A percentile compares a stretch with the other conserved stretches of the same genome.
These are phyloP conservation scores for Eubucco bourcierii DNA, from an alignment of 2,113 vertebrate genomes.

Conservation along the genomic window DNA sequence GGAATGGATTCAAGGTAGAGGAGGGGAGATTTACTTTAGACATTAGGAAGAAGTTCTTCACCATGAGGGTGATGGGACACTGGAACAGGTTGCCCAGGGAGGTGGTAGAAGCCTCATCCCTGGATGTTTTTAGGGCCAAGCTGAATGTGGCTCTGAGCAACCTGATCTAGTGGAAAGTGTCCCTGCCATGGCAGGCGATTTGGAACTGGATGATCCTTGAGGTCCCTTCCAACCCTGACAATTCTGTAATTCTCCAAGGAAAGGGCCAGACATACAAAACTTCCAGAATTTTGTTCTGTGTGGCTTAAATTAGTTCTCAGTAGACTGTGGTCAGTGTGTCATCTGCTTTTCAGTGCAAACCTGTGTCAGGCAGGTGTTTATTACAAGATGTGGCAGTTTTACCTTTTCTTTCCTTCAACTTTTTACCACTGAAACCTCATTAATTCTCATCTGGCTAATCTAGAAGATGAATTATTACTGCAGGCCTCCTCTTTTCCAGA, in stretches of 20 bases:
- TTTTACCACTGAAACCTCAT: neutral
- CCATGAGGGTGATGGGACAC: too few relatives aligned
- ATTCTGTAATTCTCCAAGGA: neutral
- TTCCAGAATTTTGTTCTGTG: neutral
- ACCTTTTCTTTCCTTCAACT: neutral
- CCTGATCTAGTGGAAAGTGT: too few relatives aligned
- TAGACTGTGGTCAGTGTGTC: neutral
- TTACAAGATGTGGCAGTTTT: neutral
- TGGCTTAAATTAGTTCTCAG: neutral
- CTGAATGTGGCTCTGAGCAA: too few relatives aligned
- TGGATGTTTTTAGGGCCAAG: too few relatives aligned
- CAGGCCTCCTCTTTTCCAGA: neutral
- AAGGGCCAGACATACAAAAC: neutral
- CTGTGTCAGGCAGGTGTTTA: neutral
- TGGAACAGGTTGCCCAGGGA: too few relatives aligned
- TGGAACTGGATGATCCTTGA: too few relatives aligned
- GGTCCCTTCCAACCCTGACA: too few relatives aligned
- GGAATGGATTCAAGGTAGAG: too few relatives aligned
- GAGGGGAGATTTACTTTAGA: too few relatives aligned
- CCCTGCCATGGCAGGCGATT: too few relatives aligned
- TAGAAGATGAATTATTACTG: neutral
- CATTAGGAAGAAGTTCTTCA: too few relatives aligned
- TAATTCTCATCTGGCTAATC: neutral
- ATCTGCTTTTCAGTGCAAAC: neutral
- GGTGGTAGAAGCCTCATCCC: too few relatives aligned